Evolutionary conservation across 1,140 invertebrate genomes (phyloP).

Genomic region (Globodera rostochiensis): DNA sequence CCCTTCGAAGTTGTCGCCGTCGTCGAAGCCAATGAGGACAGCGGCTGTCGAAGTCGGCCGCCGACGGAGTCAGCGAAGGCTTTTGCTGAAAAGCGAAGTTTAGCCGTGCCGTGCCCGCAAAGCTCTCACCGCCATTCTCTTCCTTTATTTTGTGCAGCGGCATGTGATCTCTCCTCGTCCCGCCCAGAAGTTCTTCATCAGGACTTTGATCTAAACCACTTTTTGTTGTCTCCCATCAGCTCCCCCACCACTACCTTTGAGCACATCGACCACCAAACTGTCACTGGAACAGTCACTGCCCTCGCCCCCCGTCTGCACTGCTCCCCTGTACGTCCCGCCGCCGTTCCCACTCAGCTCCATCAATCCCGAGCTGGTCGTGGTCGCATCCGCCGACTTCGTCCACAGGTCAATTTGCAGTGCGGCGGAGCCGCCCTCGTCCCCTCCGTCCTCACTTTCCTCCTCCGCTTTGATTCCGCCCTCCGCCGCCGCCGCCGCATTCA

Average conservation of each 20-base stretch:
- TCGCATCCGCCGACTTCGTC: background rate
- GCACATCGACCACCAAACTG: conserved; percentile 12
- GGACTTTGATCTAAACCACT: background rate
- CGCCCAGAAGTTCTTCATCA: background rate
- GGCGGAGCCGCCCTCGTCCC: background rate
- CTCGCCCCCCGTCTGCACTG: background rate
- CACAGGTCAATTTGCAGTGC: conserved; percentile 3
- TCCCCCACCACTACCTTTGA: conserved; percentile 1
- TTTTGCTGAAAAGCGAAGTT: background rate
- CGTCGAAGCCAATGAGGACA: background rate
- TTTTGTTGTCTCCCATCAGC: background rate
- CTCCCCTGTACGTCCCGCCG: background rate
- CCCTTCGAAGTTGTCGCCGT: background rate
- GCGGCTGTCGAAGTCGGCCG: background rate
- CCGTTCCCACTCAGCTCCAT: background rate
- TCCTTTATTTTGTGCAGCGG: background rate
- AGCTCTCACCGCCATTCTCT: background rate
- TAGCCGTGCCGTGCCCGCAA: background rate
- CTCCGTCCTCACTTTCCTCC: background rate
- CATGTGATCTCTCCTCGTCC: background rate
- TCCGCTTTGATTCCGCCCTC: background rate
- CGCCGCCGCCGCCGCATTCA: conserved; percentile 8
- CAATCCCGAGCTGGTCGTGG: background rate
- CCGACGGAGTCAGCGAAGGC: background rate
- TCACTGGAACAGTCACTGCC: conserved; percentile 16